Evolutionary conservation across 2,113 vertebrate species (phyloP).

Genomic region (Malurus elegans): DNA sequence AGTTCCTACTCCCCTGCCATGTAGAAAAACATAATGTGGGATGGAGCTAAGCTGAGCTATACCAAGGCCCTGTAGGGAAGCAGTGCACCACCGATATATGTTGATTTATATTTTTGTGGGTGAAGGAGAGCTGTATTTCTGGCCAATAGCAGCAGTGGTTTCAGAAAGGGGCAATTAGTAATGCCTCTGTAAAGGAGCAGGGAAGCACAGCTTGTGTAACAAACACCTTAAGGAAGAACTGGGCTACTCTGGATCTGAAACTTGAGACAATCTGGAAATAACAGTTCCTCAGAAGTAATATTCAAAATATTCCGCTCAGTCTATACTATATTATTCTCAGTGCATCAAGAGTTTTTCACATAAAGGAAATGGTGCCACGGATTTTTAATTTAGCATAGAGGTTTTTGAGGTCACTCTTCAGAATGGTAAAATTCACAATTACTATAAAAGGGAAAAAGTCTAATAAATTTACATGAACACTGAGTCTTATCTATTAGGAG

Average conservation of each 20-base stretch:
- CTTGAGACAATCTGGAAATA: neutral
- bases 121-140: neutral
- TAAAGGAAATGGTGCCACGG: neutral
- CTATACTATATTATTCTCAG: neutral
- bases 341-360: neutral
- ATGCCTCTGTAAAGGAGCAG: neutral
- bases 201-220: neutral
- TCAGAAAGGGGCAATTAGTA: neutral
- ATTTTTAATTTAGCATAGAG: neutral
- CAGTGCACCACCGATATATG: fast-evolving
- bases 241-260: neutral
- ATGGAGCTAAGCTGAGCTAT: neutral
- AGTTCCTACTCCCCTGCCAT: neutral
- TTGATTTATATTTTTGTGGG: neutral
- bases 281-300: neutral
- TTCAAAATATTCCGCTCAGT: neutral
- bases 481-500: neutral
- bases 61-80: neutral
- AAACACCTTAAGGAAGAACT: neutral
- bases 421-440: neutral
- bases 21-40: neutral
- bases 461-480: neutral
- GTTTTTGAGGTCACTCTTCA: neutral
- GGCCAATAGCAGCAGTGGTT: neutral
- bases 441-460: neutral